Evolutionary conservation across 1,140 invertebrate species (phyloP), one percentile per base, ranked within the genome.

Genomic region (Ceratina calcarata): DNA sequence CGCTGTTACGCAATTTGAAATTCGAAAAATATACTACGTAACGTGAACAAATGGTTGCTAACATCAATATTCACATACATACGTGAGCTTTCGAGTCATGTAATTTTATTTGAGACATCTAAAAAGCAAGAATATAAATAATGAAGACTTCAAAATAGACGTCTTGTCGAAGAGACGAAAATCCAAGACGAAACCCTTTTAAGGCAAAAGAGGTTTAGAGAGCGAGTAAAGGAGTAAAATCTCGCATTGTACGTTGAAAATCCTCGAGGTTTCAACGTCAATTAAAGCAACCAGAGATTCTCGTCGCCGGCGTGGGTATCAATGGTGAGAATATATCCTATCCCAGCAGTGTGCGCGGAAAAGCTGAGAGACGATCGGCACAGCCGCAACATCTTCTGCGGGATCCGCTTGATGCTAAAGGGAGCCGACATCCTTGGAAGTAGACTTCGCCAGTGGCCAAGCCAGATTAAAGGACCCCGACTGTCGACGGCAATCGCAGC

Each of bases 281-380:
- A 91, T 91, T 91, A 91, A 89, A 91, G 86, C 84, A 86, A 88
- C 84, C 84, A 86, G 82, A 83, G 86, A 87, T 88, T 86, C 55
- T 20, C 53, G 53, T 7, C 71, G 64, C n/a, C n/a, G 1, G 53
- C 8, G 4, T 20, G 80, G 74, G 76, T 89, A 88, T 89, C 87
- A 87, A 87, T 88, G 72, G 75, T 86, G 73, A 86, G 83, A 65
- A 45, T 10, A 10, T 45, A 45, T 45, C 55, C 69, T 70, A 12
- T 62, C 57, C 18, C 15, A n/a, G 55, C 53, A 10, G 12, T 15
- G 61, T 20, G 51, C n/a, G 61, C 20, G 51, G 45, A 57, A 58
- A 57, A 51, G 32, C 53, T 65, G 24, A 10, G 49, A 75, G 65
- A 66, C 66, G 78, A 72, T 85, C 80, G 75, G 53, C 70, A 64